These are phyloP conservation scores for Drosophila rufa DNA, from an alignment of 1,140 invertebrate species.

Conservation along the genomic window DNA sequence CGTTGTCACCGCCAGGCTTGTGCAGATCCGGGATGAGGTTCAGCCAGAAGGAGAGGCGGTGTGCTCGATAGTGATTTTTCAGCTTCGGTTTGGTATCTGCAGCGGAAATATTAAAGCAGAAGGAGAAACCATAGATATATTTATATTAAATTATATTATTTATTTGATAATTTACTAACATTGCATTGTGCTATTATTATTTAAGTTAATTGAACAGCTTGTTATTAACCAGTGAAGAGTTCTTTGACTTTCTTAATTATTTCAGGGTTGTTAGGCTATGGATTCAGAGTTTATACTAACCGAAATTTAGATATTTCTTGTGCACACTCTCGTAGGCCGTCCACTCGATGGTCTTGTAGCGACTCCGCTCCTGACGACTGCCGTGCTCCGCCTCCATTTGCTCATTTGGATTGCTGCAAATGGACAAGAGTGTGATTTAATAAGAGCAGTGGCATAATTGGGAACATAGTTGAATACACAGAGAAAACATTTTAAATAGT, in stretches of 20 bases:
- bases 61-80: constrained; percentile 97
- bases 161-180: too few species aligned
- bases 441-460: background rate
- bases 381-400: constrained; percentile 89
- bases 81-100: constrained; percentile 94
- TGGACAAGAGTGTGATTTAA: constrained; percentile 9
- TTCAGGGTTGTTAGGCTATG: too few species aligned
- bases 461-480: background rate
- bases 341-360: constrained; percentile 95
- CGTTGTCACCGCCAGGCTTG: constrained; percentile 93
- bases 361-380: constrained; percentile 90
- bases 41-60: constrained; percentile 97
- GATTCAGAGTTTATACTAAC: constrained; percentile 85
- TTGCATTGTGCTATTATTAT: too few species aligned
- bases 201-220: background rate
- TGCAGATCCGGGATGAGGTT: constrained; percentile 98
- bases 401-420: constrained; percentile 94
- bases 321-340: constrained; percentile 95
- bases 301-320: constrained; percentile 96
- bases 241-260: background rate
- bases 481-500: background rate
- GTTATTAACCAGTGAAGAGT: background rate
- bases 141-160: background rate
- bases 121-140: too few species aligned
- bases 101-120: constrained; percentile 15